Percentiles rank a stretch among this genome's conserved stretches.
Conservation (phyloP, 2,113 vertebrate genomes). For the Saguinus midas region DNA sequence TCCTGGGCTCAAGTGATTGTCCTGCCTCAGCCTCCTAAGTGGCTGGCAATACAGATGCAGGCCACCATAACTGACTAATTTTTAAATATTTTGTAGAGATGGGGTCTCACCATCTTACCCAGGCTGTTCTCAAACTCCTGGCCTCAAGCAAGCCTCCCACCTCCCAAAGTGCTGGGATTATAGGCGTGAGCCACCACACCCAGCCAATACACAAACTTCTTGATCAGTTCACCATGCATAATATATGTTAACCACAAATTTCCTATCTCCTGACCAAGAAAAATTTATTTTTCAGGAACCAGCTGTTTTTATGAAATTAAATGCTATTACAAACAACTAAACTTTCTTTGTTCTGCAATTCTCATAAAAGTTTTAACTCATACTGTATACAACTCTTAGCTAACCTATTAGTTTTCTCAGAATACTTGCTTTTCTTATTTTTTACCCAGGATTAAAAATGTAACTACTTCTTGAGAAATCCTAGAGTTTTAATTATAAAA, state of each 20-base stretch:
- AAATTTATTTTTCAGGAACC: not conserved
- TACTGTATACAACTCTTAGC: not conserved
- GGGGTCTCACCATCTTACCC: too few species aligned
- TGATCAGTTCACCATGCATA: not conserved
- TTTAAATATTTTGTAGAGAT: too few species aligned
- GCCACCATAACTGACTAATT: too few species aligned
- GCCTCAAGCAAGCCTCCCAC: too few species aligned
- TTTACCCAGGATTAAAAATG: not conserved
- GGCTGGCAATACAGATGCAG: too few species aligned
- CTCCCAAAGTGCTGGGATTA: too few species aligned
- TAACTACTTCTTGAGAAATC: not conserved
- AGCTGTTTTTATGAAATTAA: not conserved
- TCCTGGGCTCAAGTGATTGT: too few species aligned
- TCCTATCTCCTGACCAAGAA: not conserved
- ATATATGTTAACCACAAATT: not conserved
- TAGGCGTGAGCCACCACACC: too few species aligned
- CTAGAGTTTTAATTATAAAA: constrained; percentile 46
- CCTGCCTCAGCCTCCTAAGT: too few species aligned
- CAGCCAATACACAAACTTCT: not conserved
- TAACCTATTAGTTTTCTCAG: not conserved
- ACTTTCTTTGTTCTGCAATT: not conserved
- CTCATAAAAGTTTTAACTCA: not conserved
- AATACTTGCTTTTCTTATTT: not conserved
- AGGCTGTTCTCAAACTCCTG: too few species aligned
- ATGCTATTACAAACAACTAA: not conserved